phyloP scores from a whole-genome alignment of 2,113 vertebrate species.

The Myiagra hebetior region DNA sequence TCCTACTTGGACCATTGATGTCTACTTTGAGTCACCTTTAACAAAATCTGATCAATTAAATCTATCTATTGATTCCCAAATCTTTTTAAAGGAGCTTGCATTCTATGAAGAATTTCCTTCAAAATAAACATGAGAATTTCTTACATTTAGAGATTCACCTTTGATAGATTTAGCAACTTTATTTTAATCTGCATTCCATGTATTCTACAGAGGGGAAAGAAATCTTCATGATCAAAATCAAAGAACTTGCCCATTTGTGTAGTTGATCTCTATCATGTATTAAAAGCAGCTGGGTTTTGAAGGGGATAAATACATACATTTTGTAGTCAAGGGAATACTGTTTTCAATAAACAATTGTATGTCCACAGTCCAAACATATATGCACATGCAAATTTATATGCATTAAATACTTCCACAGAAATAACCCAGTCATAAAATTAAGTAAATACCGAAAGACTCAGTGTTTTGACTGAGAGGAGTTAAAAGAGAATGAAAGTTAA shows the following conservation, averaged over 20 bases:
- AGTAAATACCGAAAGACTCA: not conserved
- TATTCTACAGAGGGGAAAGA: not conserved
- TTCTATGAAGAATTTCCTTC: not conserved
- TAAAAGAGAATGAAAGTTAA: not conserved
- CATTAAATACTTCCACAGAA: not conserved
- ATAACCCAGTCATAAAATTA: not conserved
- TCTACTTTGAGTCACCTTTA: not conserved
- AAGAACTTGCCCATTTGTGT: not conserved
- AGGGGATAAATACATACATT: not conserved
- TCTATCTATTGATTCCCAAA: not conserved
- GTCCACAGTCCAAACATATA: not conserved
- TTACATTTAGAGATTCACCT: not conserved
- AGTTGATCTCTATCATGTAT: not conserved
- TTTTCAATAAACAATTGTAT: not conserved
- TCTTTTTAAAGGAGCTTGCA: not conserved
- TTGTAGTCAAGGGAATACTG: not conserved
- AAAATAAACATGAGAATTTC: not conserved
- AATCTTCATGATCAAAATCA: not conserved
- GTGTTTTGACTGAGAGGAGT: not conserved
- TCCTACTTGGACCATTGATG: not conserved
- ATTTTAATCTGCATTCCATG: not conserved
- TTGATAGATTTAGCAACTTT: not conserved
- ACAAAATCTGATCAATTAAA: not conserved
- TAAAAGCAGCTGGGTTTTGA: not conserved
- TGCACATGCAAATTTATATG: not conserved